Evolutionary conservation across 2,797 vertebrate species (phyloP).

Genomic region (Anabas testudineus): DNA sequence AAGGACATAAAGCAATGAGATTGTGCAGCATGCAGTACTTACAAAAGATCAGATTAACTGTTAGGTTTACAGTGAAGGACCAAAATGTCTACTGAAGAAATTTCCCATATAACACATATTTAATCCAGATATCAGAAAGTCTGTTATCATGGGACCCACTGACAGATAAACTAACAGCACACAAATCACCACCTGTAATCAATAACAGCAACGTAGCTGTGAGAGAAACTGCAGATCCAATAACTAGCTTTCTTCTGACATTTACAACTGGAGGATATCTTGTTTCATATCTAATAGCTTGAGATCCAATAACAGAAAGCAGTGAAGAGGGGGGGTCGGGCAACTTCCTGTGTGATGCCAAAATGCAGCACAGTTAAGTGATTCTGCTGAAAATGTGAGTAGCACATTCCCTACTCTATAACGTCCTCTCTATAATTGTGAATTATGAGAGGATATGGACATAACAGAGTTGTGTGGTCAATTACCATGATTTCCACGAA

Average conservation of each 20-base stretch:
- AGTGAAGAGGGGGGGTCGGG: not conserved
- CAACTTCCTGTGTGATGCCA: constrained; percentile 47
- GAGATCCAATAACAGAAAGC: constrained; percentile 47
- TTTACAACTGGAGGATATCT: constrained; percentile 51
- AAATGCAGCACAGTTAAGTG: constrained; percentile 41
- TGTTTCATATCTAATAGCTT: constrained; percentile 65
- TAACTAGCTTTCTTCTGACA: constrained; percentile 22
- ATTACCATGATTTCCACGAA: constrained; percentile 96
- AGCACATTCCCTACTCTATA: not conserved
- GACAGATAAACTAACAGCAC: constrained; percentile 18
- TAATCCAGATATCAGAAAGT: constrained; percentile 14
- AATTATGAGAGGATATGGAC: not conserved
- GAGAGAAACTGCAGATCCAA: constrained; percentile 23
- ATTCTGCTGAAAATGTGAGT: constrained; percentile 22
- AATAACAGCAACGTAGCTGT: constrained; percentile 9
- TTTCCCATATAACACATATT: not conserved
- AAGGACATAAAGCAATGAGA: constrained; percentile 46
- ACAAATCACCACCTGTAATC: constrained; percentile 18
- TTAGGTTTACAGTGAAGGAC: not conserved
- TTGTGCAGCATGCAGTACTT: not conserved
- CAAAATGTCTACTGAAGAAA: constrained; percentile 3
- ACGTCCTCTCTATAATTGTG: not conserved
- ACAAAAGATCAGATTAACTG: not conserved
- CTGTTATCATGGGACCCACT: constrained; percentile 1
- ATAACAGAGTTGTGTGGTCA: not conserved